phyloP scores from a whole-genome alignment of 1,140 invertebrate genomes.

The Sycophaga agraensis region DNA sequence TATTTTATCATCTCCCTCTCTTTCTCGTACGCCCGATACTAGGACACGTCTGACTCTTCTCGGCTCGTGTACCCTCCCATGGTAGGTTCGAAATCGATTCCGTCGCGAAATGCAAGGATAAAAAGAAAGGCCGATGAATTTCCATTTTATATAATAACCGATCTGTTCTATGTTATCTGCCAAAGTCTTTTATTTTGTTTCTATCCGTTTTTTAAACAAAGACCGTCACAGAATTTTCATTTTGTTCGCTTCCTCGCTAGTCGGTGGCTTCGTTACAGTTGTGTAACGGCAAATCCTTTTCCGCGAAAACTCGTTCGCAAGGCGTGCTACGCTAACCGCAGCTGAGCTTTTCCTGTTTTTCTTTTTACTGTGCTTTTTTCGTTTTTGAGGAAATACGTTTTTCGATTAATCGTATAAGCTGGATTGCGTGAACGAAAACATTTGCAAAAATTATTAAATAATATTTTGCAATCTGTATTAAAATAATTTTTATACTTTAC shows the following conservation, averaged over 20 bases:
- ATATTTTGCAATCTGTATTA: too few relatives aligned
- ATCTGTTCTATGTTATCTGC: neutral
- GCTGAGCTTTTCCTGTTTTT: neutral
- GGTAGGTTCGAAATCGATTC: slow-evolving; percentile 24
- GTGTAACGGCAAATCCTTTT: neutral
- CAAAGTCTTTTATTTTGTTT: neutral
- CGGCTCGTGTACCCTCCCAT: neutral
- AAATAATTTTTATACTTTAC: too few relatives aligned
- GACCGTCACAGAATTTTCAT: slow-evolving; percentile 19
- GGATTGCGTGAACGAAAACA: neutral
- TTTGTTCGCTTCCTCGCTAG: neutral
- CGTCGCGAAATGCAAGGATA: neutral
- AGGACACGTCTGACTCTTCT: neutral
- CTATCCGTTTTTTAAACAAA: neutral
- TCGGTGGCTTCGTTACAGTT: neutral
- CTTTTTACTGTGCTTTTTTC: too few relatives aligned
- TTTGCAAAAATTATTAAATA: too few relatives aligned
- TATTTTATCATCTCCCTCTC: too few relatives aligned
- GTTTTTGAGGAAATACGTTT: too few relatives aligned
- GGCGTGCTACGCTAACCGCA: neutral
- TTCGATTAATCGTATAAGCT: neutral
- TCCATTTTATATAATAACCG: slow-evolving; percentile 13
- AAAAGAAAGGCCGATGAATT: neutral
- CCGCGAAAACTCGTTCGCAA: neutral
- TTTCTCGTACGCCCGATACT: slow-evolving; percentile 2